Conservation (phyloP, 2,113 vertebrate species). For the Mixornis gularis region DNA sequence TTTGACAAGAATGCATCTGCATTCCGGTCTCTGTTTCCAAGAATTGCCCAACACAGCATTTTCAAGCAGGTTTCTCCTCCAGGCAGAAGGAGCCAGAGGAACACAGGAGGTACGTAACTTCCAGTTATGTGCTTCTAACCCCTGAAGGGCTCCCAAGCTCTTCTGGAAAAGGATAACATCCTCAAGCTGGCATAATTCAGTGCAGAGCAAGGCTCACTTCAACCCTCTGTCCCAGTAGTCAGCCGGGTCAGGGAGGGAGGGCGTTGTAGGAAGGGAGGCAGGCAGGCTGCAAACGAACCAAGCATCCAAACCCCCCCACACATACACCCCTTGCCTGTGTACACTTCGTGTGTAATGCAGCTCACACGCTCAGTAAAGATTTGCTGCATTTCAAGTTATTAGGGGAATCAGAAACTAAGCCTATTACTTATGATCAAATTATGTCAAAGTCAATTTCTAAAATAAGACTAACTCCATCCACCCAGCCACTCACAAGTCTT, state of each 20-base stretch:
- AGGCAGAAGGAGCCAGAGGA: not conserved
- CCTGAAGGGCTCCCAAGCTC: not conserved
- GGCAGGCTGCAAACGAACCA: not conserved
- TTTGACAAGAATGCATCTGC: not conserved
- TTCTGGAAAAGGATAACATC: not conserved
- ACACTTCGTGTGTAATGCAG: not conserved
- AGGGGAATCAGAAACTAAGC: not conserved
- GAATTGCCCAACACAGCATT: not conserved
- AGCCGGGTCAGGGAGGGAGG: not conserved
- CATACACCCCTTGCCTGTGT: not conserved
- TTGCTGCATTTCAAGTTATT: not conserved
- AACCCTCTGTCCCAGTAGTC: fast-evolving
- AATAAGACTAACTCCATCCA: not conserved
- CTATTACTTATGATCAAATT: not conserved
- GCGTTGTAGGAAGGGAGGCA: not conserved
- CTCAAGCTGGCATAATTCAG: not conserved
- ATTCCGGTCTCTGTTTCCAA: not conserved
- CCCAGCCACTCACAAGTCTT: not conserved
- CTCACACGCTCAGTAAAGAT: fast-evolving
- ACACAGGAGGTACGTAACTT: not conserved
- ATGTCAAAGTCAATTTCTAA: not conserved
- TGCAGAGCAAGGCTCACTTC: not conserved
- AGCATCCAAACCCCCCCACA: too few relatives aligned
- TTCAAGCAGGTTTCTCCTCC: not conserved
- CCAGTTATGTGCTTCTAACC: fast-evolving